Base-by-base conservation (phyloP, 30 jellyfish, hydroid and myxozoan genomes). In the Aurelia sp. region DNA sequence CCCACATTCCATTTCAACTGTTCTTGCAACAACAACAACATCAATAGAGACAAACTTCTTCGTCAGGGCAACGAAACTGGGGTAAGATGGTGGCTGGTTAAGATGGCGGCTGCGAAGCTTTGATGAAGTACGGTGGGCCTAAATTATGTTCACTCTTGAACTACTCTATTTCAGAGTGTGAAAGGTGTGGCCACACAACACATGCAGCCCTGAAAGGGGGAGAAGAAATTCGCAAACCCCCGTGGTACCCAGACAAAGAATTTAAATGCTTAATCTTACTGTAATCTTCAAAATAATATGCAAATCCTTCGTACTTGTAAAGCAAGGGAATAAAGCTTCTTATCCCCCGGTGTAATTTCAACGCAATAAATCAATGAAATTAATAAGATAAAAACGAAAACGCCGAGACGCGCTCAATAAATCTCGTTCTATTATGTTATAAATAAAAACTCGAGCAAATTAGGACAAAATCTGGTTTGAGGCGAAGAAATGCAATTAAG, bases 381-480 rank as follows among this genome's bases (percentile, higher is more conserved):
- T 84, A 84, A 84, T 71, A 69, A 73, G 93, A 84, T 84, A 73
- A 84, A 59, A 84, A 84, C 58, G 53, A 72, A 67, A 73, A 76
- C 93, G 93, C 78, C 82, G 67, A 27, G 88, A 84, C 78, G 68
- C 82, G 88, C 82, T 70, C 88, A 84, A 72, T 84, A 84, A 84
- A 84, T 84, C 93, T 84, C 77, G 71, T 41, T 84, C 72, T 73
- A 72, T 84, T 72, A 73, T 69, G 68, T 13, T 50, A 69, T 47
- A 69, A 65, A 70, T 70, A 76, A 77, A 68, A 73, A 84, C 66
- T 84, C 83, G 76, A 60, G 19, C 72, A 73, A 70, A 84, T 59
- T 66, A 63, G 80, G 88, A 78, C 78, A 69, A 84, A 84, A 84
- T 84, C 93, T 73, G 79, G 85, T 84, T 84, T 84, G 93, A 84